Conservation (phyloP, 2,797 vertebrate genomes). For the Anabacerthia variegaticeps region DNA sequence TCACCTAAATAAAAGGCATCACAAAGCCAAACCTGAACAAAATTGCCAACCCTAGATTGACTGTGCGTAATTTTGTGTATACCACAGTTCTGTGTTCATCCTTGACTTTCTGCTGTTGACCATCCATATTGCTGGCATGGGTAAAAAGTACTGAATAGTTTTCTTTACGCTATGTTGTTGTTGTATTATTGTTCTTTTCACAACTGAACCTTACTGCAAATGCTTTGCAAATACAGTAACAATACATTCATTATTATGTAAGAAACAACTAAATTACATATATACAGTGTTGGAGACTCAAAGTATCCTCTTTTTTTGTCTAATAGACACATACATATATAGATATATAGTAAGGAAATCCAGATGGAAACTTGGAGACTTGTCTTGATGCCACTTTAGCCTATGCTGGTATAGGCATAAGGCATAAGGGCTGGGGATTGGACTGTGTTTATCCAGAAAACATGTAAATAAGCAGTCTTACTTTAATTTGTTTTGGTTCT, state of each 20-base stretch:
- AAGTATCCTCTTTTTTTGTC: neutral
- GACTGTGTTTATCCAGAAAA: neutral
- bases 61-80: neutral
- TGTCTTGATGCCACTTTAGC: neutral
- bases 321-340: neutral
- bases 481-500: neutral
- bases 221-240: neutral
- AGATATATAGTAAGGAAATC: neutral
- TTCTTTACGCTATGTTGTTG: neutral
- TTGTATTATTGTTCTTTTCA: neutral
- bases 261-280: neutral
- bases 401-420: rapidly evolving
- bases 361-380: neutral
- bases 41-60: neutral
- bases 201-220: neutral
- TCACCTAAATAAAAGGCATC: neutral
- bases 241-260: neutral
- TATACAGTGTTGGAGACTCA: neutral
- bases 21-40: neutral
- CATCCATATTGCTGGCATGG: neutral
- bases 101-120: neutral
- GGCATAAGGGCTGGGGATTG: neutral
- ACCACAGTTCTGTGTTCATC: rapidly evolving
- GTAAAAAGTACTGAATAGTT: neutral
- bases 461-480: neutral